A percentile compares a stretch with the other conserved stretches of the same genome.
Evolutionary conservation across 2,113 vertebrate species (phyloP).

Genomic region (Tragulus kanchil): DNA sequence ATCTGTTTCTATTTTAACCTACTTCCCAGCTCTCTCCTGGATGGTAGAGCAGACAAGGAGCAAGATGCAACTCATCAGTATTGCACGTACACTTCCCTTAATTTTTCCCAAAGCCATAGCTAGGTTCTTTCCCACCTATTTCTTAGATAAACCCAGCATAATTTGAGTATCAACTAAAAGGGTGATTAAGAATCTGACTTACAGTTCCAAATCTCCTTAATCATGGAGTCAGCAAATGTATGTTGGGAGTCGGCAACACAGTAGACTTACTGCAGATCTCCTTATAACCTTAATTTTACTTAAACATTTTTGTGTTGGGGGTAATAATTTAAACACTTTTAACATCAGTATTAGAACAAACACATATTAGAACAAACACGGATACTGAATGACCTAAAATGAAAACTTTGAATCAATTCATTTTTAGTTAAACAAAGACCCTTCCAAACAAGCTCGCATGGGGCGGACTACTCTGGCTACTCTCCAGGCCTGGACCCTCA

Average conservation of each 20-base stretch:
- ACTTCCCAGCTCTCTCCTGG: neutral
- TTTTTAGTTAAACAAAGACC: conserved; percentile 32
- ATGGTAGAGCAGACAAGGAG: neutral
- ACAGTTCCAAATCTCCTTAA: neutral
- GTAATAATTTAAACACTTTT: neutral
- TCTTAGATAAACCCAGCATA: neutral
- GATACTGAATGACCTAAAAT: neutral
- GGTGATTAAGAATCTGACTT: neutral
- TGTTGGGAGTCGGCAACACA: neutral
- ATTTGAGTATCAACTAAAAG: neutral
- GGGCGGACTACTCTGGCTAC: neutral
- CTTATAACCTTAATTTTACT: neutral
- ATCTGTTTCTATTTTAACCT: neutral
- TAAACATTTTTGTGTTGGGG: neutral
- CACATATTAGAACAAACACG: neutral
- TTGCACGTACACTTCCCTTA: neutral
- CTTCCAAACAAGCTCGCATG: neutral
- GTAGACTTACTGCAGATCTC: neutral
- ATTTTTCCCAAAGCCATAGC: neutral
- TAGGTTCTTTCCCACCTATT: neutral
- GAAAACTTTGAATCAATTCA: neutral
- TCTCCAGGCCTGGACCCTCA: neutral
- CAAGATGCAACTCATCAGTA: neutral
- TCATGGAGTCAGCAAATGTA: neutral
- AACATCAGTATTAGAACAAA: neutral